Evolutionary conservation across 2,888 invertebrate genomes (phyloP).

Genomic region (Ophion slaviceki): DNA sequence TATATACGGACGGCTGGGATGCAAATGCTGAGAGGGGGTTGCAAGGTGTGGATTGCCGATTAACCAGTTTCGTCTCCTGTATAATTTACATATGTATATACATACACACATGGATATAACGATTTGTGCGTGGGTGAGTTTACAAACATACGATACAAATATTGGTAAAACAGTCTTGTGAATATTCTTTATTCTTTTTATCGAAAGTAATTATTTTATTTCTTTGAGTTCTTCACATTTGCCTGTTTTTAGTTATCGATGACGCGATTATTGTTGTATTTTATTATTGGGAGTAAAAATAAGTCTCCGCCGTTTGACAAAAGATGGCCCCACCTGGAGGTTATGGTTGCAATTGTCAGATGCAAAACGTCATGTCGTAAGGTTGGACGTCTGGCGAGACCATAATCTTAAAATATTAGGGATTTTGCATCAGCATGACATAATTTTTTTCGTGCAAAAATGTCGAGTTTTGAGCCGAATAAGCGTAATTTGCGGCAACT

Average conservation of each 20-base stretch:
- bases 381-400: too few species aligned
- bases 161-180: neutral
- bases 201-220: neutral
- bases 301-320: too few species aligned
- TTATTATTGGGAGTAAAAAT: neutral
- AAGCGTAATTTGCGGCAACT: too few species aligned
- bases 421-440: too few species aligned
- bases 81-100: slow-evolving; percentile 7
- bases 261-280: neutral
- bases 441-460: too few species aligned
- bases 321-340: too few species aligned
- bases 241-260: neutral
- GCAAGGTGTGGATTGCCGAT: slow-evolving; percentile 31
- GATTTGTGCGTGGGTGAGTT: neutral
- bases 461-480: too few species aligned
- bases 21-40: neutral
- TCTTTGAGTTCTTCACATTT: neutral
- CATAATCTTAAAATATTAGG: too few species aligned
- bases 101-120: too few species aligned
- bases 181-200: neutral
- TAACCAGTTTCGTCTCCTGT: slow-evolving; percentile 27
- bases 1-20: neutral
- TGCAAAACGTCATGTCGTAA: too few species aligned
- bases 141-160: slow-evolving; percentile 4
- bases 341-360: too few species aligned